phyloP scores from a whole-genome alignment of 2,888 invertebrate genomes.

The Limnephilus rhombicus region DNA sequence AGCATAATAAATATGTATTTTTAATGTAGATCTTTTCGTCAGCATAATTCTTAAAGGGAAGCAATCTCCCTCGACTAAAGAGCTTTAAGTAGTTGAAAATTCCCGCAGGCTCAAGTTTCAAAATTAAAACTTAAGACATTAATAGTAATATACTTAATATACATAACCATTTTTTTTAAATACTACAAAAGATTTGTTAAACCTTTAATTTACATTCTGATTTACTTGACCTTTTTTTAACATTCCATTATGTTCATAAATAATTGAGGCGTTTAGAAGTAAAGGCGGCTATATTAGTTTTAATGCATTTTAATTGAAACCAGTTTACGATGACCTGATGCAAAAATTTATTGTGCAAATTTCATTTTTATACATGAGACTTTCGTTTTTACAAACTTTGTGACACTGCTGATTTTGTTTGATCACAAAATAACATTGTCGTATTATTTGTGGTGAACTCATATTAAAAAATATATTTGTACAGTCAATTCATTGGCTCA shows the following conservation, averaged over 20 bases:
- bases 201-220: background rate
- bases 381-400: background rate
- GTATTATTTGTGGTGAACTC: background rate
- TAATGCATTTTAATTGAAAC: background rate
- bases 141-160: slow-evolving; percentile 19
- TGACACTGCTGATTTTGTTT: background rate
- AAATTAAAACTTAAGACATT: slow-evolving; percentile 43
- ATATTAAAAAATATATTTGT: background rate
- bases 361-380: background rate
- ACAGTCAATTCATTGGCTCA: background rate
- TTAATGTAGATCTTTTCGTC: slow-evolving; percentile 49
- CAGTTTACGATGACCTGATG: background rate
- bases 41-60: slow-evolving; percentile 55
- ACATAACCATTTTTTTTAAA: slow-evolving; percentile 10
- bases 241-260: background rate
- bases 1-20: slow-evolving; percentile 24
- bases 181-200: background rate
- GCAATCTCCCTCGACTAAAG: slow-evolving; percentile 73
- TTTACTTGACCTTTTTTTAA: background rate
- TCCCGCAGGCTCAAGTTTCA: slow-evolving; percentile 70
- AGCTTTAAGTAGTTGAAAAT: slow-evolving; percentile 79
- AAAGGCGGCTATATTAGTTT: background rate
- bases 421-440: background rate
- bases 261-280: background rate
- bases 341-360: background rate